Evolutionary conservation across 2,797 vertebrate species (phyloP), one percentile per base, ranked within the genome.

Genomic region (Adelosebastes latens): DNA sequence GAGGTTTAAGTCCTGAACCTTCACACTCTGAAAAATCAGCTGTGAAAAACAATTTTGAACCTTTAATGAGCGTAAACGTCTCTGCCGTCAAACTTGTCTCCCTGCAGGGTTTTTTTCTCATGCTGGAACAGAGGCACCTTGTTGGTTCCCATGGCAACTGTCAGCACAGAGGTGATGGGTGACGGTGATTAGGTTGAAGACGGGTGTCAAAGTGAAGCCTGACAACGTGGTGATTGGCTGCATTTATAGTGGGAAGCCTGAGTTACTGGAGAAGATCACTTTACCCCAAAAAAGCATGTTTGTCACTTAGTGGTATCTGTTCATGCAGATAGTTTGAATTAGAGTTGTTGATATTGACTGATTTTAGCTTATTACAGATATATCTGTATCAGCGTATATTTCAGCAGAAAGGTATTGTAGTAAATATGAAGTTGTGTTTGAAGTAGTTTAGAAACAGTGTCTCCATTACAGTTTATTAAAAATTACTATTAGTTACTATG

Each of bases 71-170:
- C 12, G 20, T 73, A 20, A 83, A 83, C 3, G 24, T 55, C 66
- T 77, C 11, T 1, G 66, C 73, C 2, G 64, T 83, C 64, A 46
- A 68, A 31, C 49, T 52, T 20, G 58, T 78, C 46, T 52, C 46
- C 62, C 72, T 27, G 36, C 68, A 20, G 58, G 66, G 2, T 46
- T 77, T 77, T 63, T 78, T 39, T 65, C 66, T 75, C 74, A 46
- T 18, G 79, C 27, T 66, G 0, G n/a, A 70, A 75, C 66, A 76
- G 36, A 63, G 62, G 49, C 63, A 56, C 72, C 68, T 73, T 83
- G 36, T 59, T 77, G 59, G 79, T 84, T 80, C 55, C 72, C 77
- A 81, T 79, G 77, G 66, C 34, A 80, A 66, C 49, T 63, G 39
- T 74, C 64, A 49, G 49, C 27, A 13, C 3, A 12, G 16, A 66